These are phyloP conservation scores for Phymanthus crucifer DNA, from an alignment of 92 coral and sea anemone species.

Conservation along the genomic window DNA sequence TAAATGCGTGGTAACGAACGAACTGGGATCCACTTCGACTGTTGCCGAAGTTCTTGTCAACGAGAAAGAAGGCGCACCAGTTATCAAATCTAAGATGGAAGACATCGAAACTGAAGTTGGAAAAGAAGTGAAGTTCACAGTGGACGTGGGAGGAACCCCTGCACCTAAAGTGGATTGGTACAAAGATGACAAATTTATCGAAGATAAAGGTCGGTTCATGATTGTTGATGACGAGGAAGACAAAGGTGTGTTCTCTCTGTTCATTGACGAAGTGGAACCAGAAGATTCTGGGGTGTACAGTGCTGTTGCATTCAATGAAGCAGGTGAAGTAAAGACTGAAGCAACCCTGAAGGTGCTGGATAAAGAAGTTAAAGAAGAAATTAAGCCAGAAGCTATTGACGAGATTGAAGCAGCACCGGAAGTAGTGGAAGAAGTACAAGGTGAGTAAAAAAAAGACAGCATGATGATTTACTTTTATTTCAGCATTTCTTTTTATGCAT, in stretches of 20 bases:
- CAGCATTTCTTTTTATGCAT: too few relatives aligned
- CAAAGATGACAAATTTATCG: conserved; percentile 76
- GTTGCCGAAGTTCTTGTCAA: conserved; percentile 82
- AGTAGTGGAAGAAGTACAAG: conserved; percentile 42
- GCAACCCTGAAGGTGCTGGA: conserved; percentile 78
- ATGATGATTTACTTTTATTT: too few relatives aligned
- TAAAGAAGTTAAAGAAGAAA: conserved; percentile 22
- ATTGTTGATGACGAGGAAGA: conserved; percentile 74
- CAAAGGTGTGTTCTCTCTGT: conserved; percentile 58
- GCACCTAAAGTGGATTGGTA: conserved; percentile 86
- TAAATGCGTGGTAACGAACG: conserved; percentile 73
- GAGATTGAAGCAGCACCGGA: conserved; percentile 66
- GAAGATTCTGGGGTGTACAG: conserved; percentile 58
- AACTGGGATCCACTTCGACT: conserved; percentile 72
- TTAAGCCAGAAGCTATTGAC: conserved; percentile 12
- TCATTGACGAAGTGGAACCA: conserved; percentile 63
- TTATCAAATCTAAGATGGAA: conserved; percentile 51
- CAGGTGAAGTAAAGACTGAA: conserved; percentile 65
- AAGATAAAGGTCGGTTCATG: conserved; percentile 62
- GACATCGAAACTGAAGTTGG: conserved; percentile 29
- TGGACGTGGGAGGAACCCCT: conserved; percentile 50
- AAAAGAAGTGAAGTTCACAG: conserved; percentile 24
- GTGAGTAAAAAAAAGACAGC: background rate
- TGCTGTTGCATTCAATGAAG: conserved; percentile 67
- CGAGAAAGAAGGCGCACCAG: conserved; percentile 68